Conservation (phyloP, 2,797 vertebrate genomes). For the Coregonus suidteri region DNA sequence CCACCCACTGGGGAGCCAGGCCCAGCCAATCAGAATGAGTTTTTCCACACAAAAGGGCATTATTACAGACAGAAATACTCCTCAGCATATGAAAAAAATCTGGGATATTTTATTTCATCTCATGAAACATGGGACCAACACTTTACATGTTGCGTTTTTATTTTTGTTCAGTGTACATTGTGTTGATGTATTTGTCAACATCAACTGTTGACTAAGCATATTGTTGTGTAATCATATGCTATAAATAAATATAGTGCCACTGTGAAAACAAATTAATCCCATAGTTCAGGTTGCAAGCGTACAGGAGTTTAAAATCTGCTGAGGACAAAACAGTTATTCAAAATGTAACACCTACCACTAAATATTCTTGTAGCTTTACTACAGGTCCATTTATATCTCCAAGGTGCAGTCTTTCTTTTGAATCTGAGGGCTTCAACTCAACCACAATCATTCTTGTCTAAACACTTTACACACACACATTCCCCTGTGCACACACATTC, state of each 20-base stretch:
- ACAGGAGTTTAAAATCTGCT: neutral
- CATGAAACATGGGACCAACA: no score
- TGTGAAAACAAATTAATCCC: slow-evolving; percentile 34
- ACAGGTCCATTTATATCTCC: neutral
- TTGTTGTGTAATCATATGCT: neutral
- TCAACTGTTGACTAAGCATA: neutral
- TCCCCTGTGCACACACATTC: no score
- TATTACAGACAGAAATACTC: no score
- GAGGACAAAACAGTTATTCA: neutral
- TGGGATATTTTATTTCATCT: no score
- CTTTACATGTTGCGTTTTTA: no score
- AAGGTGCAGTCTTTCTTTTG: neutral
- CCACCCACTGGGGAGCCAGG: no score
- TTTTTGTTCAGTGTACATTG: neutral
- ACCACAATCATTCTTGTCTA: no score
- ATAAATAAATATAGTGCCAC: neutral
- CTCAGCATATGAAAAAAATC: no score
- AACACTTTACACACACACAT: no score
- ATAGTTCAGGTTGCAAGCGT: neutral
- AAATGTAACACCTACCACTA: neutral
- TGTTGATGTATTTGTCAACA: neutral
- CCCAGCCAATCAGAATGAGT: no score
- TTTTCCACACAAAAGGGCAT: no score
- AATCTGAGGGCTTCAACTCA: no score
- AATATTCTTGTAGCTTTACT: neutral